Conservation (phyloP, 2,113 vertebrate species). For the Choloepus hoffmanni region DNA sequence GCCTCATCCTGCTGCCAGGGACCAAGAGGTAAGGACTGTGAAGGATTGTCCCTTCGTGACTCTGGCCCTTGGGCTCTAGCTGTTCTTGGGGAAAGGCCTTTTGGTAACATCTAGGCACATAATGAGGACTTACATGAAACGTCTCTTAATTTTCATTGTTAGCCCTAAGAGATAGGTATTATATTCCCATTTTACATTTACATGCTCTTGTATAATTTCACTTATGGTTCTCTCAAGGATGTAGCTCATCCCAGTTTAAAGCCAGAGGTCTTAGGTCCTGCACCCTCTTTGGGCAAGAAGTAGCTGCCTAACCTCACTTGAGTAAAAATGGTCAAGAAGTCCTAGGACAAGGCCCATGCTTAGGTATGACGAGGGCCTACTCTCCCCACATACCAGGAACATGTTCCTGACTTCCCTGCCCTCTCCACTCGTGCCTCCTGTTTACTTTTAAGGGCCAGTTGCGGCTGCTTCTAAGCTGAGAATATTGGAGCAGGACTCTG, state of each 20-base stretch:
- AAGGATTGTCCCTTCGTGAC: neutral
- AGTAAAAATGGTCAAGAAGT: neutral
- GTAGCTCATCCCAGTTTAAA: conserved; percentile 25
- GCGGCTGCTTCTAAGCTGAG: conserved; percentile 25
- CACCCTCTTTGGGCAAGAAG: neutral
- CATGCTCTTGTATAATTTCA: neutral
- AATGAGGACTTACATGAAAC: neutral
- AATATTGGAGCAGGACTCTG: neutral
- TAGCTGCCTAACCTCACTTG: neutral
- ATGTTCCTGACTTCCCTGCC: neutral
- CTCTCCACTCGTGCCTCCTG: neutral
- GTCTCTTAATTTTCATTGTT: conserved; percentile 21
- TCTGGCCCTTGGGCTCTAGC: neutral
- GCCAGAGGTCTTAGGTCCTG: neutral
- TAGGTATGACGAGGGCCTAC: neutral
- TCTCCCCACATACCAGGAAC: neutral
- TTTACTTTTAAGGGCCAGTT: neutral
- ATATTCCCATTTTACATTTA: neutral
- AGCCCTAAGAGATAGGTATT: conserved; percentile 5
- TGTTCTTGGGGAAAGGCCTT: conserved; percentile 24
- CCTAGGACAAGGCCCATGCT: neutral
- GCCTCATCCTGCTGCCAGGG: conserved; percentile 90
- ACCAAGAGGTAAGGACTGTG: conserved; percentile 86
- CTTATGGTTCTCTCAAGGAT: neutral
- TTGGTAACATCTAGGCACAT: neutral